These are phyloP conservation scores for Cyrtonyx montezumae DNA, from an alignment of 2,113 vertebrate species.

Conservation along the genomic window DNA sequence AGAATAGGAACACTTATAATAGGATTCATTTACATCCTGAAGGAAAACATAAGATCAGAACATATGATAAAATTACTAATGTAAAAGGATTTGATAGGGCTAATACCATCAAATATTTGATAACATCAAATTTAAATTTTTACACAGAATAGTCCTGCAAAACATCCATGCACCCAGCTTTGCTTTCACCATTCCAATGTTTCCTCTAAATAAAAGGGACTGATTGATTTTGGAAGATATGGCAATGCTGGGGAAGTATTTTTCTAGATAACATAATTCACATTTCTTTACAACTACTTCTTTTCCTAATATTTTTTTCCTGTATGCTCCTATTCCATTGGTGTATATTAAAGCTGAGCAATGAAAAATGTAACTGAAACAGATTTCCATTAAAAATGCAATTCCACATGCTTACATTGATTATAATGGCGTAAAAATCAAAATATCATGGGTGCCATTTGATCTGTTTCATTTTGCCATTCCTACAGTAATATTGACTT, in stretches of 20 bases:
- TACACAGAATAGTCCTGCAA: not conserved
- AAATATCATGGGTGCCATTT: not conserved
- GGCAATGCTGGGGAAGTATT: not conserved
- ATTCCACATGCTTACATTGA: rapidly evolving
- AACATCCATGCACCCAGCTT: not conserved
- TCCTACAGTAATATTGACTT: not conserved
- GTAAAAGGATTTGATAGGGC: not conserved
- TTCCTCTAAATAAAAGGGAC: not conserved
- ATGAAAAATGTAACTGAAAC: not conserved
- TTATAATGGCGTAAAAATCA: not conserved
- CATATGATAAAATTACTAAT: not conserved
- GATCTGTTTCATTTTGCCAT: constrained; percentile 8
- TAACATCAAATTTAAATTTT: not conserved
- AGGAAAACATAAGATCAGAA: not conserved
- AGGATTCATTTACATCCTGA: not conserved
- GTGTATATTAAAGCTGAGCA: not conserved
- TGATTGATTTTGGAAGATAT: not conserved
- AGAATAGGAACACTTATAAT: not conserved
- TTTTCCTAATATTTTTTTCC: not conserved
- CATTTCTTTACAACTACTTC: not conserved
- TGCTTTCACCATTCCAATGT: not conserved
- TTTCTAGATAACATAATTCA: not conserved
- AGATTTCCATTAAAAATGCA: not conserved
- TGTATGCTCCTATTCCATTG: not conserved
- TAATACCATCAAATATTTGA: not conserved